Base-by-base conservation (phyloP, 1,140 invertebrate species). In the Teleopsis dalmanni region DNA sequence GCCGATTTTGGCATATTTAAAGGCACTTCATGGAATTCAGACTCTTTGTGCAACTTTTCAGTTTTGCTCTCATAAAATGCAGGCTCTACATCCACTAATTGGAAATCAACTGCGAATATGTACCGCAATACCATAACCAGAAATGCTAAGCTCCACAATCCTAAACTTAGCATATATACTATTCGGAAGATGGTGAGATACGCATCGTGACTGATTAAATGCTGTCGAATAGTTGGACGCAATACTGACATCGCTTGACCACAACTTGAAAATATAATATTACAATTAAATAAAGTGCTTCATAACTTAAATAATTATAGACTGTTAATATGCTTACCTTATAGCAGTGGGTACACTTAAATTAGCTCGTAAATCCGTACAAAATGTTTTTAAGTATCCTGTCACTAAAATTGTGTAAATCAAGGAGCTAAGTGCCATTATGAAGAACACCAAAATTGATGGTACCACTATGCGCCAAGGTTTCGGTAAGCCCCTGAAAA, bases 381-480 rank as follows among this genome's bases (percentile, higher is more conserved):
- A 69, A 11, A 69, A 40, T 1, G 47, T 54, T 36, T 53, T 58
- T 9, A 69, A 26, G 14, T 62, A 57, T 10, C 56, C 54, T 38
- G 63, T 60, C 22, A 61, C 66, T 13, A 64, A 43, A 48, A 68
- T 63, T 1, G 59, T 57, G 26, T 69, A 68, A 6, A 52, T 40
- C 0, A 58, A 41, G 29, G 60, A 65, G 8, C 53, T 44, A 10
- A 65, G 9, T 7, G 60, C 56, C 65, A 68, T 69, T 7, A 67
- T 37, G 6, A 58, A 51, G 19, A 68, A 69, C 4, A 69, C 59
- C 2, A 52, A 21, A 19, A 69, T 63, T 21, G 65, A 65, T n/a
- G 65, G 65, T 44, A 65, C 53, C 3, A 69, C 65, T 50, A 69
- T 69, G 31, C 65, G 62, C 65, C 65, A 69, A 2, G 65, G 65